Evolutionary conservation across 2,113 vertebrate species (phyloP).

Genomic region (Ursus arctos): DNA sequence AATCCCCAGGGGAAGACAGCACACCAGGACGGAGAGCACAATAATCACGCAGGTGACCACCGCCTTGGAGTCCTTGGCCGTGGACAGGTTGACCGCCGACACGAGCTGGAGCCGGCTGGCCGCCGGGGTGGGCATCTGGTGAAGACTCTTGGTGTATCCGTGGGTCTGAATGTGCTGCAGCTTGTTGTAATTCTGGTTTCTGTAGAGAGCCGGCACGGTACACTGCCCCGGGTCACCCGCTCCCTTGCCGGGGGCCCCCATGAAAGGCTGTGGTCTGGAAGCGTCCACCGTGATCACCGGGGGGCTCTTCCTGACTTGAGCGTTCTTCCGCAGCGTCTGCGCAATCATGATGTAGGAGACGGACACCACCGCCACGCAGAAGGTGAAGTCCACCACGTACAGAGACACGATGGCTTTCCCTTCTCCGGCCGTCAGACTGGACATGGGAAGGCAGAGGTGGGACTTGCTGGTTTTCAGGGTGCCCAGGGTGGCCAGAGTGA

Average conservation of each 20-base stretch:
- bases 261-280: conserved; percentile 90
- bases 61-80: conserved; percentile 95
- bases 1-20: conserved; percentile 96
- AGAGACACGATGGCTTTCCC: conserved; percentile 93
- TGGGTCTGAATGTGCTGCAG: conserved; percentile 91
- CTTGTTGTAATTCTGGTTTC: conserved; percentile 94
- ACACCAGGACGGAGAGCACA: conserved; percentile 94
- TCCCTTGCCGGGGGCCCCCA: conserved; percentile 67
- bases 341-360: conserved; percentile 97
- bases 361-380: conserved; percentile 95
- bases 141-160: conserved; percentile 86
- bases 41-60: conserved; percentile 96
- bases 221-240: conserved; percentile 86
- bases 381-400: conserved; percentile 95
- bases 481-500: conserved; percentile 94
- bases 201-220: conserved; percentile 91
- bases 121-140: conserved; percentile 73
- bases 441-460: conserved; percentile 95
- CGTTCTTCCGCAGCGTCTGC: conserved; percentile 94
- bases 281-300: conserved; percentile 89
- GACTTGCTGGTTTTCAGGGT: conserved; percentile 91
- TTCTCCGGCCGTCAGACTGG: conserved; percentile 89
- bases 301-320: conserved; percentile 92
- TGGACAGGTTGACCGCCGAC: conserved; percentile 92
- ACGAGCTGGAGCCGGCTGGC: conserved; percentile 91